Base-by-base conservation (phyloP, 2,888 invertebrate genomes). In the Phyllotreta cruciferae region DNA sequence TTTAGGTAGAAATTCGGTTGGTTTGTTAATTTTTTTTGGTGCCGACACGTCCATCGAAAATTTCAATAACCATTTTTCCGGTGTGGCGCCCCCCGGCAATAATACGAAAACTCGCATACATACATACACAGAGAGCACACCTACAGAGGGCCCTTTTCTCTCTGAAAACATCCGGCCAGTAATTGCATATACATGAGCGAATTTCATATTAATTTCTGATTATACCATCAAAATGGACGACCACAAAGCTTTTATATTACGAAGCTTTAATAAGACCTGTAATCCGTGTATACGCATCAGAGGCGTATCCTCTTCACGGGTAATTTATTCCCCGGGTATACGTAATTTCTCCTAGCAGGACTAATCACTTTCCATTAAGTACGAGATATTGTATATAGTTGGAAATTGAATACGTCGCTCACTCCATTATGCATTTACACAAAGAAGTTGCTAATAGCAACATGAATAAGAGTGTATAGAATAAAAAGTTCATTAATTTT, bases 131-230 rank as follows among this genome's bases (percentile, higher is more conserved):
- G 2, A 66, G 63, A 64, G 56, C 50, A 70, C 67, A 73, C 71
- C 73, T 73, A 73, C 64, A 70, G 60, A 58, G 64, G 24, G 64
- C 73, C 74, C 50, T 50, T 72, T 70, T 70, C 70, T 72, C 76
- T 73, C 74, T 69, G 75, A 78, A 79, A 79, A 78, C 78, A 79
- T 79, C 79, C 78, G 77, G 77, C 74, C 71, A 76, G 76, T 80
- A 81, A 81, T 81, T 81, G 81, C 81, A 80, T 81, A 81, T 81
- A 81, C 81, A 81, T 81, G 81, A 82, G 80, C 79, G 81, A 79
- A 80, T 81, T 81, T 82, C 81, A 81, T 81, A 82, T 82, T 82
- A 82, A 82, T 82, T 82, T 81, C 81, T 82, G 82, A 81, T 82
- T 81, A 81, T 81, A 78, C 80, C 75, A 50, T 50, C 50, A 76